These are phyloP conservation scores for Lophochroa leadbeateri DNA, from an alignment of 2,113 vertebrate genomes.

Conservation along the genomic window DNA sequence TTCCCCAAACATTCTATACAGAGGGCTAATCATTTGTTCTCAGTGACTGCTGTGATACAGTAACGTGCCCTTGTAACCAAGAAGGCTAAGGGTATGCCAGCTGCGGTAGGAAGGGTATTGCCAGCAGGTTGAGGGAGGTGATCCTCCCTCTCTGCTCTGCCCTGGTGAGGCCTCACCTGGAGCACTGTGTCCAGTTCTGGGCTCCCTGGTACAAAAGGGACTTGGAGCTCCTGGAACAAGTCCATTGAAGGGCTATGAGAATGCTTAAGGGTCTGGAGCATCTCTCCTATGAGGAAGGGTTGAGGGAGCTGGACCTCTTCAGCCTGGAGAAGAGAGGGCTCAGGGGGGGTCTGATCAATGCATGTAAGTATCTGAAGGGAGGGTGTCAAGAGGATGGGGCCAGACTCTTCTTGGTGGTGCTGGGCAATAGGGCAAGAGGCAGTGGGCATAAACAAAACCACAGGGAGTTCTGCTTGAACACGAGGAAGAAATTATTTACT, in stretches of 20 bases:
- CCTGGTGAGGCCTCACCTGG: neutral
- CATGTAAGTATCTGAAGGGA: neutral
- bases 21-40: neutral
- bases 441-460: neutral
- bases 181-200: neutral
- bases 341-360: neutral
- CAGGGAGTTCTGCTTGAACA: neutral
- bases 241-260: neutral
- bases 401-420: neutral
- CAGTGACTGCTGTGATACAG: neutral
- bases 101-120: neutral
- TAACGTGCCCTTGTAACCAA: neutral
- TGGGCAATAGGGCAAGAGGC: neutral
- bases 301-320: neutral
- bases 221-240: neutral
- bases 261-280: neutral
- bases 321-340: neutral
- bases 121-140: neutral
- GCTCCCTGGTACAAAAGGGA: neutral
- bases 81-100: neutral
- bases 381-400: neutral
- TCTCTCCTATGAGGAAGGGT: neutral
- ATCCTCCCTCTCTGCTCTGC: neutral
- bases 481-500: neutral
- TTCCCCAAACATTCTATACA: neutral